These are phyloP conservation scores for Coptodon rendalli DNA, from an alignment of 2,113 vertebrate genomes.

Conservation along the genomic window DNA sequence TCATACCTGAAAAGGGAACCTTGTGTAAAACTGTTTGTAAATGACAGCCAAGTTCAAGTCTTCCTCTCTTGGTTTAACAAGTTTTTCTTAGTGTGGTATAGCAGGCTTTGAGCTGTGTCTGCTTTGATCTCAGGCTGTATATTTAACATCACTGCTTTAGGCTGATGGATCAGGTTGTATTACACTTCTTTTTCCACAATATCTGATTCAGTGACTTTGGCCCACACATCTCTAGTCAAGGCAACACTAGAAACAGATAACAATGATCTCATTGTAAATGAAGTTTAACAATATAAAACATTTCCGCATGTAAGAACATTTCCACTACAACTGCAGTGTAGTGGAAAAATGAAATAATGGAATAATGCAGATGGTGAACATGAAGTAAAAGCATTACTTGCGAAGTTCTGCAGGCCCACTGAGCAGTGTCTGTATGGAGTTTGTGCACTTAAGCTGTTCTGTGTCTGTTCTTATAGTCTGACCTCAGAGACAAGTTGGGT, in stretches of 20 bases:
- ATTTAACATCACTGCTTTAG: background rate
- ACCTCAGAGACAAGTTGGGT: slow-evolving; percentile 65
- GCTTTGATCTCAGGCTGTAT: background rate
- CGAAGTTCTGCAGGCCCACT: rapidly evolving
- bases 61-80: rapidly evolving
- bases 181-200: background rate
- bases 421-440: background rate
- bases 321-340: background rate
- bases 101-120: background rate
- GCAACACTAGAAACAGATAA: background rate
- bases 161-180: background rate
- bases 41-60: background rate
- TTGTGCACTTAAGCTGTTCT: background rate
- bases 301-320: background rate
- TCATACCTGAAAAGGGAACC: background rate
- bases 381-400: background rate
- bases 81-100: background rate
- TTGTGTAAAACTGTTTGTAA: background rate
- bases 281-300: rapidly evolving
- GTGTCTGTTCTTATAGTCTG: slow-evolving; percentile 45
- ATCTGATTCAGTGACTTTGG: no score
- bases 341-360: background rate
- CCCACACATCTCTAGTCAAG: background rate
- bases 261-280: background rate
- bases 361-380: background rate